These are phyloP conservation scores for Neoaliturus tenellus DNA, from an alignment of 2,888 invertebrate genomes.

Conservation along the genomic window DNA sequence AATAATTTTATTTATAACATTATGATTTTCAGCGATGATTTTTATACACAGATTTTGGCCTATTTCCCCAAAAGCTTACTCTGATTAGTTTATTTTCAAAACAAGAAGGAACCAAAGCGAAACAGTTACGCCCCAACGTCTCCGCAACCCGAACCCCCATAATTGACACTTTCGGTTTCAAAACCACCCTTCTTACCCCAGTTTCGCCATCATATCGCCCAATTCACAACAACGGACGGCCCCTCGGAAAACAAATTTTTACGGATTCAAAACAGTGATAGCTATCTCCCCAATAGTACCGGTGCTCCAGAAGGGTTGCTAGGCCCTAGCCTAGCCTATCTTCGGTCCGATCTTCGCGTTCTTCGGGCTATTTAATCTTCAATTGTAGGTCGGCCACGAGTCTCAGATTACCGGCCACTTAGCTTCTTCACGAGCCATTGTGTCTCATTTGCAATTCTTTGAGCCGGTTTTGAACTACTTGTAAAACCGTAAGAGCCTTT, in stretches of 20 bases:
- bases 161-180: slow-evolving; percentile 18
- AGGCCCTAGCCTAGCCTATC: background rate
- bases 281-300: slow-evolving; percentile 7
- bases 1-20: too few relatives aligned
- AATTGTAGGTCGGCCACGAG: slow-evolving; percentile 44
- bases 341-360: slow-evolving; percentile 36
- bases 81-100: too few relatives aligned
- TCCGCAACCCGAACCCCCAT: background rate
- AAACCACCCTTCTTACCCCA: background rate
- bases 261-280: slow-evolving; percentile 49
- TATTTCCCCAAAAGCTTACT: too few relatives aligned
- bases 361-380: slow-evolving; percentile 48
- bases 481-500: slow-evolving; percentile 47
- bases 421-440: slow-evolving; percentile 33
- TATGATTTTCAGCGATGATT: too few relatives aligned
- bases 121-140: background rate
- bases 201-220: slow-evolving; percentile 13
- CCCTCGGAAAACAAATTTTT: slow-evolving; percentile 50
- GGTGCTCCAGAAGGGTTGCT: background rate
- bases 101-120: background rate
- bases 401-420: slow-evolving; percentile 37
- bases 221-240: slow-evolving; percentile 42
- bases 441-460: slow-evolving; percentile 49
- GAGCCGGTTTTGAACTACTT: background rate
- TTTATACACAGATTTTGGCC: too few relatives aligned